phyloP scores from a whole-genome alignment of 2,888 invertebrate species.

The Acholoe squamosa region DNA sequence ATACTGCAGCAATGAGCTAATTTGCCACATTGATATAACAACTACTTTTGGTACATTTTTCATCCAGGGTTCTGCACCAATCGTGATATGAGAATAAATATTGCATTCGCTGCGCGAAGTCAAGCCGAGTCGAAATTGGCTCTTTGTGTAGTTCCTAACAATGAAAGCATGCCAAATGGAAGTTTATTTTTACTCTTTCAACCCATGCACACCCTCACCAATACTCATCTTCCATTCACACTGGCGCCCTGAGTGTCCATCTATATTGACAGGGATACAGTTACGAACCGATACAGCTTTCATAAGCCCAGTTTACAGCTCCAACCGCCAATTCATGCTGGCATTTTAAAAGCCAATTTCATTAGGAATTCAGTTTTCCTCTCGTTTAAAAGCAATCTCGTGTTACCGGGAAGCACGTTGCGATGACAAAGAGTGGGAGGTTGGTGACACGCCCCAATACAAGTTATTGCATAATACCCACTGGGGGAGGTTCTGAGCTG shows the following conservation, averaged over 20 bases:
- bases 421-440: background rate
- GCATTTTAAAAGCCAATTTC: conserved; percentile 42
- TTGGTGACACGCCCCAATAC: background rate
- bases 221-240: background rate
- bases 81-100: conserved; percentile 21
- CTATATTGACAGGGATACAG: conserved; percentile 1
- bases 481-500: background rate
- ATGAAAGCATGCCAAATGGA: background rate
- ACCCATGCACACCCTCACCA: background rate
- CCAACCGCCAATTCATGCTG: background rate
- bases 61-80: background rate
- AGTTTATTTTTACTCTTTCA: conserved; percentile 4
- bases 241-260: background rate
- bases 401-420: conserved; percentile 13
- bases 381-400: conserved; percentile 49
- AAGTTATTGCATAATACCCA: background rate
- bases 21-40: too few species aligned
- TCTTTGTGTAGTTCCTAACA: background rate
- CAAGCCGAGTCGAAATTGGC: background rate
- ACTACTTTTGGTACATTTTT: background rate
- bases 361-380: conserved; percentile 47
- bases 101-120: background rate
- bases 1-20: too few species aligned
- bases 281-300: background rate
- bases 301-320: too few species aligned